phyloP scores from a whole-genome alignment of 2,888 invertebrate genomes.

The Temnothorax rugatulus region DNA sequence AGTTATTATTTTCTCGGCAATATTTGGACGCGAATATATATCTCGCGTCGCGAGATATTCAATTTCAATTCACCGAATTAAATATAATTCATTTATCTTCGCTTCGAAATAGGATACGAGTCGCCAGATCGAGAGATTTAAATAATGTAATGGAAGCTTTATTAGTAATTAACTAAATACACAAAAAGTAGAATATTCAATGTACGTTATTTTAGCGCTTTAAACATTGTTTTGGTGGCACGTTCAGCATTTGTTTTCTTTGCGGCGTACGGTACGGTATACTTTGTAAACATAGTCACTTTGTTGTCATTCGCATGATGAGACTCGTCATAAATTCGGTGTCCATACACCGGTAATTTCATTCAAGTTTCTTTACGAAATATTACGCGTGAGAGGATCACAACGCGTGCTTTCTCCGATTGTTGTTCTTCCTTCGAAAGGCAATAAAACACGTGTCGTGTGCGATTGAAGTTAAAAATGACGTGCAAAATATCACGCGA shows the following conservation, averaged over 20 bases:
- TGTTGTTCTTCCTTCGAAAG: neutral
- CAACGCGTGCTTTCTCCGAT: neutral
- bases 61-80: neutral
- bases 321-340: neutral
- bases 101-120: neutral
- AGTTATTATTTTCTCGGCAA: neutral
- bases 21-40: neutral
- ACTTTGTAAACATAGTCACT: neutral
- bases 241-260: neutral
- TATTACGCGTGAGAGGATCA: neutral
- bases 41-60: neutral
- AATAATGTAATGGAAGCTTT: neutral
- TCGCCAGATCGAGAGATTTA: neutral
- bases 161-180: neutral
- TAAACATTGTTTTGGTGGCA: neutral
- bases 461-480: neutral
- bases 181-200: neutral
- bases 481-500: neutral
- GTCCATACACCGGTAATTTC: neutral
- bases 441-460: neutral
- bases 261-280: neutral
- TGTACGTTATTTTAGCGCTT: neutral
- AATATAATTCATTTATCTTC: slow-evolving; percentile 11
- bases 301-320: neutral
- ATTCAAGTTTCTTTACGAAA: neutral